Evolutionary conservation across 2,888 invertebrate genomes (phyloP), one percentile per base, ranked within the genome.

Genomic region (Mimas tiliae): DNA sequence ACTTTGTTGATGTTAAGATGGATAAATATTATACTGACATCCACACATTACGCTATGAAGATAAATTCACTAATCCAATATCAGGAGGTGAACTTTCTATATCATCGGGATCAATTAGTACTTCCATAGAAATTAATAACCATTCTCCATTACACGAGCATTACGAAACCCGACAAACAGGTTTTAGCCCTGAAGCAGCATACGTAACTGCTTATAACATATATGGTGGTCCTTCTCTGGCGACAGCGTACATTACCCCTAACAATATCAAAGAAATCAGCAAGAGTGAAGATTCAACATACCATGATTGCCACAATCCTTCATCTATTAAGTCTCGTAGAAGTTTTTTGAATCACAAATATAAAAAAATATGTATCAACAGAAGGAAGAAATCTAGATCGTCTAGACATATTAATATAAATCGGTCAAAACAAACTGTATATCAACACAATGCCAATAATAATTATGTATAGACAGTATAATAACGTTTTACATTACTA

Each of bases 1-100:
- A 88, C 67, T 77, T 78, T 27, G 71, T 72, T 42, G 74, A 83
- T 62, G 69, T 74, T 16, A 85, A 84, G 68, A 74, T 78, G 65
- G 81, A 78, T 9, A 85, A 80, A 55, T 84, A 81, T 65, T 82
- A 76, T 62, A 76, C 79, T 34, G 80, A 84, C 58, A 69, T 79
- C 62, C 87, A 83, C 66, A 88, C 87, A 8, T 67, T 90, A 66
- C 79, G 85, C 69, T 89, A 80, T 72, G 85, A 89, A 72, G 87
- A 89, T 69, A 90, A 89, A 74, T 85, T 48, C 71, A 90, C 87
- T 7, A 83, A 75, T 74, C 83, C 80, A 8, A 73, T 78, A 68
- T 78, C 82, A n/a, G 76, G 68, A 27, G 74, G 70, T 7, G 81
- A 85, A 19, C 63, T 70, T 19, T 79, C 81, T 50, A 52, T 80